Evolutionary conservation across 2,113 vertebrate genomes (phyloP).

Genomic region (Cyphomyrus plagiostoma): DNA sequence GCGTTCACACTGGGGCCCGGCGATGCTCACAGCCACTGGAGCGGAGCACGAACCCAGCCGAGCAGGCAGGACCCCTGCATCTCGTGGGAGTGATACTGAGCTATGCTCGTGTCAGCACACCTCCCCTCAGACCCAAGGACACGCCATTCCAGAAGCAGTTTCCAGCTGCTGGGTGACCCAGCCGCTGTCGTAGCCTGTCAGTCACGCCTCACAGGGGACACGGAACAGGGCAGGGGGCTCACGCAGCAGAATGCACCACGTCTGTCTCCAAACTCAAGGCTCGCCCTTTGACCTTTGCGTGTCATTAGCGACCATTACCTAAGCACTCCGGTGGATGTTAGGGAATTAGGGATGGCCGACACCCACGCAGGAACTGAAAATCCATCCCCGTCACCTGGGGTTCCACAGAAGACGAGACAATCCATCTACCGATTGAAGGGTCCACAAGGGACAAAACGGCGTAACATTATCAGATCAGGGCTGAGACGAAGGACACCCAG

Average conservation of each 20-base stretch:
- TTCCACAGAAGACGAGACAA: not conserved
- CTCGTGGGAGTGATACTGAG: not conserved
- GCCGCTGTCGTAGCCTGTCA: not conserved
- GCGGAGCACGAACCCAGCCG: not conserved
- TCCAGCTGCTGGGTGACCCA: not conserved
- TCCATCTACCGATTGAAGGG: not conserved
- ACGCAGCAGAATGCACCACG: no score
- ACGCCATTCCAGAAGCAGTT: not conserved
- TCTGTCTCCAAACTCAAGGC: not conserved
- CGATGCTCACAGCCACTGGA: not conserved
- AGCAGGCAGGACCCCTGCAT: not conserved
- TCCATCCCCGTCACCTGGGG: not conserved
- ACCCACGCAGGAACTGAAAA: not conserved
- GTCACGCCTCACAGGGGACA: not conserved
- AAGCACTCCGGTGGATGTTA: not conserved
- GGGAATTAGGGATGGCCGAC: not conserved
- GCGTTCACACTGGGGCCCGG: no score
- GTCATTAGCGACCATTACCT: not conserved
- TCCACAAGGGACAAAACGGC: not conserved
- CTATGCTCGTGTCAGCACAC: not conserved
- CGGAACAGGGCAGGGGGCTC: not conserved
- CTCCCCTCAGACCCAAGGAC: not conserved
- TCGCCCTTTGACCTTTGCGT: not conserved
- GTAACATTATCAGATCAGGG: not conserved
- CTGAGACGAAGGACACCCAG: not conserved